Conservation (phyloP, 2,113 vertebrate species). For the Leuciscus idus region DNA sequence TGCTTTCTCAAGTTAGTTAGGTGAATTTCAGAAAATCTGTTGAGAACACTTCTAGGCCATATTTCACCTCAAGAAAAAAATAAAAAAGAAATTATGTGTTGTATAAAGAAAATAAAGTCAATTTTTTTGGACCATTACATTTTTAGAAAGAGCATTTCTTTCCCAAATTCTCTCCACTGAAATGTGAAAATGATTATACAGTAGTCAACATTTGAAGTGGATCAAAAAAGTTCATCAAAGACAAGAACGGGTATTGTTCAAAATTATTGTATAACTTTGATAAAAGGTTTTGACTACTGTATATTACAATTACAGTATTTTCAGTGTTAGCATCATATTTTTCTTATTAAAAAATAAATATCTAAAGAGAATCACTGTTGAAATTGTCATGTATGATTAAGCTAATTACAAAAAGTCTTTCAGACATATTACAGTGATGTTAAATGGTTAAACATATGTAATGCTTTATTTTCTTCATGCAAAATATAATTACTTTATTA, state of each 20-base stretch:
- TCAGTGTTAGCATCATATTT: not conserved
- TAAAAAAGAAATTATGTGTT: not conserved
- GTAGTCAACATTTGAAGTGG: no score
- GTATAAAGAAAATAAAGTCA: not conserved
- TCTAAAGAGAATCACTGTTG: no score
- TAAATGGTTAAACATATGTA: not conserved
- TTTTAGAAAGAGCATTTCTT: not conserved
- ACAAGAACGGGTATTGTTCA: no score
- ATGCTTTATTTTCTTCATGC: not conserved
- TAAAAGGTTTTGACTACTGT: no score
- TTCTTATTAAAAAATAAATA: no score
- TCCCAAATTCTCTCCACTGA: not conserved
- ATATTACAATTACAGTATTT: not conserved
- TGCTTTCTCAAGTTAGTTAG: not conserved
- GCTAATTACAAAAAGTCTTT: no score
- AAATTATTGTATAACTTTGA: no score
- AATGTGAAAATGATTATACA: not conserved
- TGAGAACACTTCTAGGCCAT: not conserved
- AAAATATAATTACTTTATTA: not conserved
- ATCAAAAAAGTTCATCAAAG: no score
- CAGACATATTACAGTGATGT: not conserved
- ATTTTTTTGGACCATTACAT: not conserved
- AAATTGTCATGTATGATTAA: no score
- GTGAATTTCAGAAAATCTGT: not conserved
- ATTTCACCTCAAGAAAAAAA: no score